phyloP scores from a whole-genome alignment of 2,888 invertebrate genomes.

The Caenorhabditis virilis region DNA sequence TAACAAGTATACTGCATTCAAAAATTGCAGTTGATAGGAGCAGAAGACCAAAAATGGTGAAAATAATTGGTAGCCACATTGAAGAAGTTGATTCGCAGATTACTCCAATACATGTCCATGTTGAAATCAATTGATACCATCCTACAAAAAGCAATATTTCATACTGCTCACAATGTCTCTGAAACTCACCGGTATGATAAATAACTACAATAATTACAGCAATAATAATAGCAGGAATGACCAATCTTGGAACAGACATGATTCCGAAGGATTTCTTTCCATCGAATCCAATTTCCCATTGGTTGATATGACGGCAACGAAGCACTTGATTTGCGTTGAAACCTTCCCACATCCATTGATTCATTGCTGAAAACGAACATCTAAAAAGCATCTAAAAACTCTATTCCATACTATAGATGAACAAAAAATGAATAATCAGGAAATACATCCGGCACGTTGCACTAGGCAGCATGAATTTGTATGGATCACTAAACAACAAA shows the following conservation, averaged over 20 bases:
- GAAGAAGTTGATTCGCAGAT: slow-evolving; percentile 26
- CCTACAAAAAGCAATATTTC: too few relatives aligned
- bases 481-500: slow-evolving; percentile 28
- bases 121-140: slow-evolving; percentile 29
- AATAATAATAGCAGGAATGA: slow-evolving; percentile 4
- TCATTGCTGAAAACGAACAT: slow-evolving; percentile 16
- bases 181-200: too few relatives aligned
- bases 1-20: slow-evolving; percentile 21
- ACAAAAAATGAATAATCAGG: slow-evolving; percentile 28
- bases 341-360: slow-evolving; percentile 33
- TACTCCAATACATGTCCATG: slow-evolving; percentile 34
- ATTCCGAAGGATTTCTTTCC: slow-evolving; percentile 9
- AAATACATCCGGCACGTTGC: slow-evolving; percentile 29
- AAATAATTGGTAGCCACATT: slow-evolving; percentile 18
- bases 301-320: slow-evolving; percentile 26
- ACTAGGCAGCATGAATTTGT: slow-evolving; percentile 14
- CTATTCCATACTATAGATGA: slow-evolving; percentile 9
- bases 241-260: slow-evolving; percentile 20
- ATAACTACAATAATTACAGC: slow-evolving; percentile 10
- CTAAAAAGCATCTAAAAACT: neutral
- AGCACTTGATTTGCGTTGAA: slow-evolving; percentile 39
- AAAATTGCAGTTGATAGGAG: slow-evolving; percentile 21
- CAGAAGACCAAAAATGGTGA: slow-evolving; percentile 12
- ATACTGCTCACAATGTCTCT: too few relatives aligned
- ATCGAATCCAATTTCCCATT: slow-evolving; percentile 28